phyloP scores from a whole-genome alignment of 2,797 vertebrate species.

The Sebastes hopkinsi region DNA sequence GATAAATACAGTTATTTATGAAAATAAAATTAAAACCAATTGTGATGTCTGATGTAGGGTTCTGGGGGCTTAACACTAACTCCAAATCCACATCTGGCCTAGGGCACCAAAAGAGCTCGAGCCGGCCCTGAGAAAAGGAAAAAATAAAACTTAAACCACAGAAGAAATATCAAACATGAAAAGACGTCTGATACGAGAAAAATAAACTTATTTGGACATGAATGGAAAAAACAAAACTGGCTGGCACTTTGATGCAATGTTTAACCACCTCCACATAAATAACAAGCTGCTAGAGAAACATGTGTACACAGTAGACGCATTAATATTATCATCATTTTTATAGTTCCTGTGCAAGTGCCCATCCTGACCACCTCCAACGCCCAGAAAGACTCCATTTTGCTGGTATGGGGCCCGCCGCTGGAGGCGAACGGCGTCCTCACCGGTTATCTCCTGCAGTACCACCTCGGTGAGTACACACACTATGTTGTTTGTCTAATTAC shows the following conservation, averaged over 20 bases:
- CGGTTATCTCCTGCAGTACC: slow-evolving; percentile 89
- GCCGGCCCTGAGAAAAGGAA: neutral
- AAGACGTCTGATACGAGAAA: neutral
- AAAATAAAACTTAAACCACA: neutral
- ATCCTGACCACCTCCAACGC: slow-evolving; percentile 87
- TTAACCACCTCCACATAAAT: neutral
- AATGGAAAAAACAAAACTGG: neutral
- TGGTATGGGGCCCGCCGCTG: slow-evolving; percentile 92
- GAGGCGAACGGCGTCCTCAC: slow-evolving; percentile 89
- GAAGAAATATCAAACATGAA: neutral
- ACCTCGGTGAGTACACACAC: slow-evolving; percentile 86
- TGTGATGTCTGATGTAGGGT: no score
- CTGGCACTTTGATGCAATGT: neutral
- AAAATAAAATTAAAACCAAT: no score
- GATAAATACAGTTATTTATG: no score
- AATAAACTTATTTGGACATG: neutral
- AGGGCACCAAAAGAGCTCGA: no score
- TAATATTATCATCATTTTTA: slow-evolving; percentile 22
- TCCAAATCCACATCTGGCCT: no score
- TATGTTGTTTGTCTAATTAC: neutral
- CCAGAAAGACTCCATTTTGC: slow-evolving; percentile 84
- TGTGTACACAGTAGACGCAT: neutral
- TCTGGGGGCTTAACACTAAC: no score
- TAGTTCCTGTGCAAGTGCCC: slow-evolving; percentile 90
- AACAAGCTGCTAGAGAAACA: neutral